Conservation (phyloP, 2,113 vertebrate species). For the Periophthalmus modestus region DNA sequence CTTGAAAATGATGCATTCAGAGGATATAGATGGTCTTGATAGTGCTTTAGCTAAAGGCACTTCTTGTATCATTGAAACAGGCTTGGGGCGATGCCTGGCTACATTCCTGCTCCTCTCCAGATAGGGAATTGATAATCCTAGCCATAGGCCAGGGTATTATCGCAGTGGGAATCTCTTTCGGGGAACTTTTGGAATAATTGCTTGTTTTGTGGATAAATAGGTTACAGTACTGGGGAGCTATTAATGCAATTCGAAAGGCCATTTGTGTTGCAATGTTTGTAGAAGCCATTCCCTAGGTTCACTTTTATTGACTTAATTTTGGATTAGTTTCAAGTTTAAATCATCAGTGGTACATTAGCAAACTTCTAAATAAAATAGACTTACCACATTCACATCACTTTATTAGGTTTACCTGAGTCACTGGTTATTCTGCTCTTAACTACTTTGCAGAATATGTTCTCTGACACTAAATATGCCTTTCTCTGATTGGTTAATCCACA, state of each 20-base stretch:
- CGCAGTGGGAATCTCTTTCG: slow-evolving; percentile 28
- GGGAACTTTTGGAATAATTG: slow-evolving; percentile 39
- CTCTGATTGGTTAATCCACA: too few relatives aligned
- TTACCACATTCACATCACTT: background rate
- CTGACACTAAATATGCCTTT: too few relatives aligned
- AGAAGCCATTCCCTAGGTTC: slow-evolving; percentile 17
- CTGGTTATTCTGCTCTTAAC: background rate
- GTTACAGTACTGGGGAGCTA: slow-evolving; percentile 4
- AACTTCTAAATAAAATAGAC: slow-evolving; percentile 48
- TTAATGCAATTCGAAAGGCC: slow-evolving; percentile 14
- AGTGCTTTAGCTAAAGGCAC: background rate
- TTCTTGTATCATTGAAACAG: slow-evolving; percentile 11
- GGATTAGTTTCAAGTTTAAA: slow-evolving; percentile 19
- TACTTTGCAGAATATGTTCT: too few relatives aligned
- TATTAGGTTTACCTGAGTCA: background rate
- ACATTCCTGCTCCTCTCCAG: background rate
- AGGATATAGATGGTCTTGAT: slow-evolving; percentile 22
- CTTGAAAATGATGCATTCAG: background rate
- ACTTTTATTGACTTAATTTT: slow-evolving; percentile 29
- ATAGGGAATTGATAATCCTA: slow-evolving; percentile 36
- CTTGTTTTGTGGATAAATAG: slow-evolving; percentile 31
- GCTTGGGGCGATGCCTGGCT: slow-evolving; percentile 9
- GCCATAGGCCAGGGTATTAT: slow-evolving; percentile 33
- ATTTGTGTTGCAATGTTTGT: slow-evolving; percentile 31
- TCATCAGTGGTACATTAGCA: slow-evolving; percentile 11